Conservation (phyloP, 2,888 invertebrate species). For the Diarsia rubi region DNA sequence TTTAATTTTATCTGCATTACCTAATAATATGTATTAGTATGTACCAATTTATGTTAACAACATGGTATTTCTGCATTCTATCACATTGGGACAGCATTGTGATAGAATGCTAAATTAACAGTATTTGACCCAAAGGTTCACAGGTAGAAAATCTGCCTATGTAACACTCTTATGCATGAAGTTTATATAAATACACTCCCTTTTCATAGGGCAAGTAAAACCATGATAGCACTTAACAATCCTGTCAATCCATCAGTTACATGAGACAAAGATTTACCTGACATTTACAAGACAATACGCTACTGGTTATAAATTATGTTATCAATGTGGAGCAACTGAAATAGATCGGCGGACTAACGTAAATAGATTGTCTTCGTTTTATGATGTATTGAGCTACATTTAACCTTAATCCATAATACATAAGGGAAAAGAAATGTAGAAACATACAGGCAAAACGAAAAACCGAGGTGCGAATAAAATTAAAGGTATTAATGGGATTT, state of each 20-base stretch:
- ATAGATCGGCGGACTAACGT: constrained; percentile 56
- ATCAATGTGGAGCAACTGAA: constrained; percentile 62
- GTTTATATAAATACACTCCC: no score
- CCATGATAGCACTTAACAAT: constrained; percentile 28
- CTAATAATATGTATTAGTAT: no score
- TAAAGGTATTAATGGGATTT: background rate
- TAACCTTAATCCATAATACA: constrained; percentile 1
- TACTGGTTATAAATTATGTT: constrained; percentile 56
- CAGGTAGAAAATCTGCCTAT: no score
- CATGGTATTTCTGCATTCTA: no score
- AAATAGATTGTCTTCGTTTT: constrained; percentile 59
- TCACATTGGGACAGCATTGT: no score
- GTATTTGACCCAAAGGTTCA: no score
- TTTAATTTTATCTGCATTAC: no score
- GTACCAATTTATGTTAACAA: no score
- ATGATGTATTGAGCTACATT: constrained; percentile 18
- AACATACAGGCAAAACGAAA: no score
- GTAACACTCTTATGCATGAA: no score
- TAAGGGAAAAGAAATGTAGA: background rate
- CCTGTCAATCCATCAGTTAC: constrained; percentile 12
- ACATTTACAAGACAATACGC: constrained; percentile 50
- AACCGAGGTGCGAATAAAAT: background rate
- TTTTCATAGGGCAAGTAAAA: background rate
- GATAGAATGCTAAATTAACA: no score
- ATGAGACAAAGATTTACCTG: constrained; percentile 48